phyloP scores from a whole-genome alignment of 2,113 vertebrate genomes.

The Sebastes schlegelii region DNA sequence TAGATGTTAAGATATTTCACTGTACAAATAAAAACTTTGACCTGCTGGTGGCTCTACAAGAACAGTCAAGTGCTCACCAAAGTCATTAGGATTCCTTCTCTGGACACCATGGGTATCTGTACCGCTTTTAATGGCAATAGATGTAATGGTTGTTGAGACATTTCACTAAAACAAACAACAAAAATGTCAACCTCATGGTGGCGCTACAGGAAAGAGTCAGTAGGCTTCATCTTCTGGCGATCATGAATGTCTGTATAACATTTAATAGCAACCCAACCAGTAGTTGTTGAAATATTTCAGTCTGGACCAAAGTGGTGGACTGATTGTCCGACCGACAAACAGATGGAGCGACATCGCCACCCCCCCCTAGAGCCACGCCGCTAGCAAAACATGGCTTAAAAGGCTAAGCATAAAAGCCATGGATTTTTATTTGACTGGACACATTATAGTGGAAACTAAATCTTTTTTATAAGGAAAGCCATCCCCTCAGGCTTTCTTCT shows the following conservation, averaged over 20 bases:
- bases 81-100: no score
- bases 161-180: not conserved
- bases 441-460: conserved; percentile 8
- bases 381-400: not conserved
- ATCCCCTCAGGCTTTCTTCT: not conserved
- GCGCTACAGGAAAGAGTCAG: not conserved
- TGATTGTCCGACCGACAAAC: not conserved
- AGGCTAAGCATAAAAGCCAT: not conserved
- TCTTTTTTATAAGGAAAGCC: not conserved
- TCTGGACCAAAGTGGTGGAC: not conserved
- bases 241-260: not conserved
- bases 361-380: not conserved
- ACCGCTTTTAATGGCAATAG: no score
- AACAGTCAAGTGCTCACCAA: no score
- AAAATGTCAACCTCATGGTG: not conserved
- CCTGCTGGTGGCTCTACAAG: no score
- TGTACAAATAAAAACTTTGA: no score
- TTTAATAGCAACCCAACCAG: not conserved
- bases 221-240: not conserved
- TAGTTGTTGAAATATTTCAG: not conserved
- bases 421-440: not conserved
- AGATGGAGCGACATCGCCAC: not conserved
- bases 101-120: no score
- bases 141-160: no score
- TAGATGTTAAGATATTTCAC: no score